Evolutionary conservation across 2,888 invertebrate species (phyloP).

Genomic region (Machimus atricapillus): DNA sequence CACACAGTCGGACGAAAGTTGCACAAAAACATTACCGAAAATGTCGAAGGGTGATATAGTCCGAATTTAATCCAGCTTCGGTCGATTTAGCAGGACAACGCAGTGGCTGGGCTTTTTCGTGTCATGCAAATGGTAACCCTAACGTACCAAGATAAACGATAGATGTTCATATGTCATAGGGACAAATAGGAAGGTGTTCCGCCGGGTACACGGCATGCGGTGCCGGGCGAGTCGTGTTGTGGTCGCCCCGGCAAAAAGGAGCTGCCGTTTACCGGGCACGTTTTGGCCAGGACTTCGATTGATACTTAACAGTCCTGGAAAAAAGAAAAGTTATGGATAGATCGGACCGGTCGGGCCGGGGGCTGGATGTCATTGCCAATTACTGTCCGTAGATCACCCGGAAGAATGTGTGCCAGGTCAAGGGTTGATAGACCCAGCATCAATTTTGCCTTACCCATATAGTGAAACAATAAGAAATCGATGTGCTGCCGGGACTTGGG

Average conservation of each 20-base stretch:
- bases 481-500: neutral
- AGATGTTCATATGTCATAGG: constrained; percentile 31
- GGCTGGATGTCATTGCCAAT: constrained; percentile 35
- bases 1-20: constrained; percentile 20
- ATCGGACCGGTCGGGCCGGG: neutral
- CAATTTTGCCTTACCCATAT: constrained; percentile 2
- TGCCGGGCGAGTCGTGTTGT: constrained; percentile 4
- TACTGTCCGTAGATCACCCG: constrained; percentile 28
- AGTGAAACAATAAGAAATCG: constrained; percentile 34
- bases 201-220: neutral
- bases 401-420: constrained; percentile 38
- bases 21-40: constrained; percentile 45
- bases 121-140: constrained; percentile 30
- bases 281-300: neutral
- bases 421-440: constrained; percentile 38
- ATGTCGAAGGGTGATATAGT: constrained; percentile 46
- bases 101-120: constrained; percentile 28
- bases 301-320: constrained; percentile 13
- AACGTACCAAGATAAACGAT: constrained; percentile 39
- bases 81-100: constrained; percentile 46
- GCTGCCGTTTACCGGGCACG: neutral
- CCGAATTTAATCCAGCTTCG: constrained; percentile 45
- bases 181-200: constrained; percentile 18
- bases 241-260: neutral
- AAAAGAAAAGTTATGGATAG: neutral